These are phyloP conservation scores for Smittia sp. DNA, from an alignment of 2,888 invertebrate species.

Conservation along the genomic window DNA sequence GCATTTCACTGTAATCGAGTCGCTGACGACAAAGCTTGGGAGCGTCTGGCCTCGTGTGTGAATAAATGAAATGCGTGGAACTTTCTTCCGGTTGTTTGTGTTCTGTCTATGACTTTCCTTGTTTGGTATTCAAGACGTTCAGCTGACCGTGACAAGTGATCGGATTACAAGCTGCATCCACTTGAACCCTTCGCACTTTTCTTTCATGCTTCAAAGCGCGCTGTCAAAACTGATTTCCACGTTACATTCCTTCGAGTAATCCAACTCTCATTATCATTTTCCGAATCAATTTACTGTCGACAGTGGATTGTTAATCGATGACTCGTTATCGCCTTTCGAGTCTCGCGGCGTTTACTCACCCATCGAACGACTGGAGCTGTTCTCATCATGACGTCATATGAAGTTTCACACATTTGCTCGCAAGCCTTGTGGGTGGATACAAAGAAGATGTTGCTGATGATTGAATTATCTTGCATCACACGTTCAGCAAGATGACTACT, in stretches of 20 bases:
- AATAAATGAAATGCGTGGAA: constrained; percentile 16
- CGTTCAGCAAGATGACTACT: background rate
- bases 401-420: background rate
- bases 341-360: background rate
- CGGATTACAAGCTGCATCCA: too few relatives aligned
- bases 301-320: constrained; percentile 14
- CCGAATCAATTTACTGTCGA: background rate
- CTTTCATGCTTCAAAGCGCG: background rate
- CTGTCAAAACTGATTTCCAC: too few relatives aligned
- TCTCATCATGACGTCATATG: background rate
- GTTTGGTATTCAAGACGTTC: background rate
- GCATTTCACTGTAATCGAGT: background rate
- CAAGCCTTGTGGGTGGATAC: background rate
- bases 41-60: background rate
- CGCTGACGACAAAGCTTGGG: background rate
- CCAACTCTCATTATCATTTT: background rate
- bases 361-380: background rate
- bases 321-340: background rate
- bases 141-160: background rate
- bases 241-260: too few relatives aligned
- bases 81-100: background rate
- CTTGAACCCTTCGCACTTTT: background rate
- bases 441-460: background rate
- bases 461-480: background rate
- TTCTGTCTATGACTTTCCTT: constrained; percentile 5